Evolutionary conservation across 2,888 invertebrate genomes (phyloP).

Genomic region (Coremacera marginata): DNA sequence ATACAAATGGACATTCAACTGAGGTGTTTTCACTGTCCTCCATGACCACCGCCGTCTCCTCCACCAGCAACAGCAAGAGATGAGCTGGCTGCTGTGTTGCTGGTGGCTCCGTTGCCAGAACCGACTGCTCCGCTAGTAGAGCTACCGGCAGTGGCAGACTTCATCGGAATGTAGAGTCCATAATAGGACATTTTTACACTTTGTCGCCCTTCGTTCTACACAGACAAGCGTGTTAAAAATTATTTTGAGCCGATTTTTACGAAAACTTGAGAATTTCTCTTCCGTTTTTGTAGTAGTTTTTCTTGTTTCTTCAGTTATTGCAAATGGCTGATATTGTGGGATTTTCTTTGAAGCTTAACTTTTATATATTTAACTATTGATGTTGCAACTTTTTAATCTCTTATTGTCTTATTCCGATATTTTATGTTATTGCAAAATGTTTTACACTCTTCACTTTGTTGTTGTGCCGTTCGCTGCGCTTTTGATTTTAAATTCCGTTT

Average conservation of each 20-base stretch:
- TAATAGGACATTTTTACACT: slow-evolving; percentile 49
- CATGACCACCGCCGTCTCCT: not conserved
- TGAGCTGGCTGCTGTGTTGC: not conserved
- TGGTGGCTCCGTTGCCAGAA: not conserved
- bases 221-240: not conserved
- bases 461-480: slow-evolving; percentile 9
- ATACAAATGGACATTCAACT: slow-evolving; percentile 70
- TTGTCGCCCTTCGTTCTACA: not conserved
- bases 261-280: not conserved
- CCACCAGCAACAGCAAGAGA: not conserved
- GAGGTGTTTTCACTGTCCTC: slow-evolving; percentile 9
- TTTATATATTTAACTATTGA: not conserved
- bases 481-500: not conserved
- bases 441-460: slow-evolving; percentile 5
- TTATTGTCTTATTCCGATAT: not conserved
- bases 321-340: not conserved
- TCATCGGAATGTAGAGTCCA: slow-evolving; percentile 49
- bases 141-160: slow-evolving; percentile 22
- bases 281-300: not conserved
- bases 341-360: not conserved
- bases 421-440: not conserved
- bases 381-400: not conserved
- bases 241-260: too few relatives aligned
- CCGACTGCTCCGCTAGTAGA: not conserved
- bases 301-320: not conserved